Percentiles rank a stretch among this genome's conserved stretches.
Conservation (phyloP, 2,113 vertebrate species). For the Tylochromis polylepis region DNA sequence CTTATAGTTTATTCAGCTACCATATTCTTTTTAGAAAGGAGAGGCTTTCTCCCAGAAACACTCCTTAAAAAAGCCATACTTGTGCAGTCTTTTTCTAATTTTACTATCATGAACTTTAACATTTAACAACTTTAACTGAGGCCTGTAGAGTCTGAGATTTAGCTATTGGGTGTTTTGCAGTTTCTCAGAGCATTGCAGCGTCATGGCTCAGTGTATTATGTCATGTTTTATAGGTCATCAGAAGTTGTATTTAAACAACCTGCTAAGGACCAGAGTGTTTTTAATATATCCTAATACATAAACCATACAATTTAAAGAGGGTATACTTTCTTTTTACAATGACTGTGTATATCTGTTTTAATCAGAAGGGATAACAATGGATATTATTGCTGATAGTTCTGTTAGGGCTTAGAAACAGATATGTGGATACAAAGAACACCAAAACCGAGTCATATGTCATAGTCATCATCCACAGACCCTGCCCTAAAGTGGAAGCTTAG, state of each 20-base stretch:
- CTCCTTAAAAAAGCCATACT: neutral
- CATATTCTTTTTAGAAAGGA: neutral
- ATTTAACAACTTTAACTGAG: neutral
- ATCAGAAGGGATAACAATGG: conserved; percentile 37
- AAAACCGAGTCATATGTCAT: conserved; percentile 35
- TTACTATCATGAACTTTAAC: neutral
- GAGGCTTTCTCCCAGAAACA: neutral
- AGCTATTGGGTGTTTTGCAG: neutral
- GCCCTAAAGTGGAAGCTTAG: conserved; percentile 27
- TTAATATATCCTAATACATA: neutral
- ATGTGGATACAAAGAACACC: conserved; percentile 28
- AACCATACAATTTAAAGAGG: neutral
- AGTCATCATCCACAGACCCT: conserved; percentile 11
- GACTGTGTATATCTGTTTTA: conserved; percentile 35
- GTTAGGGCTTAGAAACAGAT: conserved; percentile 22
- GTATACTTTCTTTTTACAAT: neutral
- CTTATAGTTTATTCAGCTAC: neutral
- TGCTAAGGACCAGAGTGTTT: neutral
- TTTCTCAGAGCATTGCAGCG: neutral
- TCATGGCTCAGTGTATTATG: neutral
- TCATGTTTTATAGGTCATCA: neutral
- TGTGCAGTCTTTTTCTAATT: neutral
- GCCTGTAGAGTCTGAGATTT: neutral
- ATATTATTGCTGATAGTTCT: neutral
- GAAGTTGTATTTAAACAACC: neutral